Conservation (phyloP, 1,140 invertebrate species). For the Eueides isabella region DNA sequence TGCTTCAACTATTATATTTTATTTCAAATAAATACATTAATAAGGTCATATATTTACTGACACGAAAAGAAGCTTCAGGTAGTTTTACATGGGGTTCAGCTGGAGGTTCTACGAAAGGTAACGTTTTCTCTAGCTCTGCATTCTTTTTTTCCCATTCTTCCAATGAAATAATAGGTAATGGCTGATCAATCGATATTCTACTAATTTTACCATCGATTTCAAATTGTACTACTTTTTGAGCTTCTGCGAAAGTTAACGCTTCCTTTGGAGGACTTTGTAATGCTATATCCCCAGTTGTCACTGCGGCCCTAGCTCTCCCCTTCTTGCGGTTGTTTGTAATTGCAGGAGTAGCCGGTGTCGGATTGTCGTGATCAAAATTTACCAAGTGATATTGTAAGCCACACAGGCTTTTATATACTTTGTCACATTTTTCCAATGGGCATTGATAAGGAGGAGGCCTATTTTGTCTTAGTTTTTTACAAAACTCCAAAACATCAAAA, state of each 20-base stretch:
- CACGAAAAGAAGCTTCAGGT: conserved; percentile 92
- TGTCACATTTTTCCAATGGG: conserved; percentile 91
- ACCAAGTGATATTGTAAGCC: conserved; percentile 93
- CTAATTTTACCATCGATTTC: conserved; percentile 90
- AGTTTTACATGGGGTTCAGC: conserved; percentile 85
- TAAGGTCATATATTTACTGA: conserved; percentile 56
- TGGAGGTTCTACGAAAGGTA: conserved; percentile 77
- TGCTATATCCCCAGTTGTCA: conserved; percentile 78
- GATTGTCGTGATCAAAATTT: conserved; percentile 91
- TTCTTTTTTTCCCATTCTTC: conserved; percentile 85
- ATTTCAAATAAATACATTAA: background rate
- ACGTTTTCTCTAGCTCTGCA: conserved; percentile 81
- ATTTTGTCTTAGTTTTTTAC: conserved; percentile 89
- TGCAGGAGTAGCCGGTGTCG: conserved; percentile 81
- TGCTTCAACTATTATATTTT: too few relatives aligned
- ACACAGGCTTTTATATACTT: conserved; percentile 92
- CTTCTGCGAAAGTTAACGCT: conserved; percentile 89
- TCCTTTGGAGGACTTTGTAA: conserved; percentile 82
- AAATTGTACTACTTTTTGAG: conserved; percentile 92
- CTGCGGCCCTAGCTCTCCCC: conserved; percentile 71
- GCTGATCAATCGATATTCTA: conserved; percentile 84
- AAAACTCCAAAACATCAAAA: conserved; percentile 93
- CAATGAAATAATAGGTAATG: conserved; percentile 84
- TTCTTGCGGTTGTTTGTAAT: conserved; percentile 81
- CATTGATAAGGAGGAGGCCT: conserved; percentile 93